Evolutionary conservation across 2,888 invertebrate genomes (phyloP), one percentile per base, ranked within the genome.

Genomic region (Quadriops clusia): DNA sequence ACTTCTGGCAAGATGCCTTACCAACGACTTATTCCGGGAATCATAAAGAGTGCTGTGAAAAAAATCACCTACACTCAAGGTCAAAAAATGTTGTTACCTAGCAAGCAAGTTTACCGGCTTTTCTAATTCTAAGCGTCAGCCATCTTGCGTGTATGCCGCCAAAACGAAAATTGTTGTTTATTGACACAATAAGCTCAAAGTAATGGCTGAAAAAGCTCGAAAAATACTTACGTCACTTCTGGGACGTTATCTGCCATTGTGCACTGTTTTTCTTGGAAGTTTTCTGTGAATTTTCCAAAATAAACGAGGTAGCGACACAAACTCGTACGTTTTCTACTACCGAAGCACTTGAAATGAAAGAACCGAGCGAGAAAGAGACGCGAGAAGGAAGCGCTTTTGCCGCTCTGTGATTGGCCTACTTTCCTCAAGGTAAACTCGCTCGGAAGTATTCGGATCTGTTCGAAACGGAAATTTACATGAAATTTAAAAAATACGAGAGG

Each of bases 181-280:
- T 39, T 16, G 18, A 21, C 17, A 32, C 34, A 37, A 28, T 37
- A 28, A 25, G 28, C 30, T 33, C 21, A 34, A 34, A 20, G 11
- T 32, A 18, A 17, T 21, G 23, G 27, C 23, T 27, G 7, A 17
- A 15, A 22, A 26, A 34, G 10, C n/a, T 21, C 32, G 13, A 9
- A 18, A 20, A 33, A 28, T 53, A 74, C 76, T 76, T 68, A 76
- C 77, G 71, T 72, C 57, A 68, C 69, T 56, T 74, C 71, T 42
- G 69, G 64, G 40, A 51, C 60, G 40, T 60, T 61, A 62, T 76
- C 76, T 62, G 76, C 74, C 77, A 77, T 77, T 64, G 49, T 69
- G 58, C 49, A 44, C 20, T 25, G 23, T 22, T 31, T 45, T 44
- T 44, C 46, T 39, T 21, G 11, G 21, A 21, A 21, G 11, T 33